Evolutionary conservation across 2,888 invertebrate species (phyloP), one percentile per base, ranked within the genome.

Genomic region (Liodrosophila aerea): DNA sequence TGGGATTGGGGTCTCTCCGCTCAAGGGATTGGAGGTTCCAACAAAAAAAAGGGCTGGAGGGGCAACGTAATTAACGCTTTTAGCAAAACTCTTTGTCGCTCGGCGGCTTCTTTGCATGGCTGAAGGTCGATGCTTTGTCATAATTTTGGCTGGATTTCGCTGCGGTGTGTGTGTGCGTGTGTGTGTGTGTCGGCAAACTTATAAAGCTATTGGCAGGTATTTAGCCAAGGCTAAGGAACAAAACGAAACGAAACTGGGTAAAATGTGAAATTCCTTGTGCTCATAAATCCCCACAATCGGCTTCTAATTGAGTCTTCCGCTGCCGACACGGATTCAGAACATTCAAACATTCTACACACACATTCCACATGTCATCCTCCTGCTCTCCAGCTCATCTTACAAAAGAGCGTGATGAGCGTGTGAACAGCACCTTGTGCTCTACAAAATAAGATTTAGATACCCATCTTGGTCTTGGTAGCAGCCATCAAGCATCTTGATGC

Each of bases 51-150:
- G 11, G 12, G 8, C 33, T 7, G 31, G 36, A 33, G 59, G 47
- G 39, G 37, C 0, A 36, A 76, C 71, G 77, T 88, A 88, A 88
- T 87, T 87, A 87, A 87, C 87, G 87, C 87, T 87, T 88, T 87
- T 88, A 85, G 82, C 84, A 75, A 73, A 82, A 76, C 77, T 82
- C 76, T 76, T 74, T 73, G 63, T 73, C 69, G 67, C 62, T 60
- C 65, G 64, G 75, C 66, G 57, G 52, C 60, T 82, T 80, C 62
- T 82, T 78, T 78, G 80, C 80, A 82, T 75, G 46, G 31, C 40
- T 52, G 86, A 86, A 87, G 83, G 86, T 76, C 82, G 80, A 13
- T 52, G 64, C 64, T 81, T 87, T 82, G 73, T 80, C 73, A 73
- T 76, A 75, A 69, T 58, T 81, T 72, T 33, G 64, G 44, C n/a